Evolutionary conservation across 2,113 vertebrate genomes (phyloP), one percentile per base, ranked within the genome.

Genomic region (Hippocampus guttulatus): DNA sequence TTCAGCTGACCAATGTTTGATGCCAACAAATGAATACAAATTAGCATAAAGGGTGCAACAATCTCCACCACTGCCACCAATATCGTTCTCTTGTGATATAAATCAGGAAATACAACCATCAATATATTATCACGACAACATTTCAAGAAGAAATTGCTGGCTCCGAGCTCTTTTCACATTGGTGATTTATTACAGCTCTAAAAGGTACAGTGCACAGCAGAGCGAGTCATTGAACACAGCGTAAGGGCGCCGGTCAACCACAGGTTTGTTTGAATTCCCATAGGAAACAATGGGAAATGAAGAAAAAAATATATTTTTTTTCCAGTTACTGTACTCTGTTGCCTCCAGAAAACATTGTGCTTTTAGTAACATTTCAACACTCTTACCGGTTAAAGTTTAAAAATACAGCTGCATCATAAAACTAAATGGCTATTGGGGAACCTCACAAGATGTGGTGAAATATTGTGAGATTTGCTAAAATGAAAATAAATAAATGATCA

Each of bases 1-100:
- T 78, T 72, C 78, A 82, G 75, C 76, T 84, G 89, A 71, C 77
- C 66, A 40, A 66, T 58, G 21, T 38, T 47, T 62, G 18, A 27
- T 75, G 78, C 71, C 73, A 71, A 76, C 15, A 27, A 27, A 58
- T 49, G 47, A 51, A 51, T 51, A 51, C 47, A 57, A 57, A 57
- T 25, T 11, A 23, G 54, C 54, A 23, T 3, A 12, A 12, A 57
- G n/a, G 9, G 16, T 57, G 54, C 54, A 57, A n/a, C 2, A 23
- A 25, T 12, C n/a, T 57, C 54, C n/a, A 55, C 51, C 20, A 9
- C 15, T 8, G 20, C 16, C 49, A 52, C 1, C 52, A 3, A 55
- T 55, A 55, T 27, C 25, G 25, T 20, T 55, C n/a, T 27, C 12
- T 58, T 58, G 10, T 27, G 23, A 58, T 58, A 58, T 58, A 27